phyloP scores from a whole-genome alignment of 1,140 invertebrate genomes.

The Leptonema lineaticorne region DNA sequence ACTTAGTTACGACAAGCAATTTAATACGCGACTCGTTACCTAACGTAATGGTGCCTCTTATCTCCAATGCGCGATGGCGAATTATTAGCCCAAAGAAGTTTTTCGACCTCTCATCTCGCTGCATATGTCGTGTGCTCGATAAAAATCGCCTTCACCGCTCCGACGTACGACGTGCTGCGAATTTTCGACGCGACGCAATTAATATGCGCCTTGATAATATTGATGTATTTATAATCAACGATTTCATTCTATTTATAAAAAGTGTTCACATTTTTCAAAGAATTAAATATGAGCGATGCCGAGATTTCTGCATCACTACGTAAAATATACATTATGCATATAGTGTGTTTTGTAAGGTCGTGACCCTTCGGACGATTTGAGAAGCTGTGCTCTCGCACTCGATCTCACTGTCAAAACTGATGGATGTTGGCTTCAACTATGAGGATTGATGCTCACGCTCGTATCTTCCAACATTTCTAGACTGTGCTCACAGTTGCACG shows the following conservation, averaged over 20 bases:
- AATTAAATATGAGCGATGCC: too few species aligned
- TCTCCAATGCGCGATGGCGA: neutral
- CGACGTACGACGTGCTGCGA: too few species aligned
- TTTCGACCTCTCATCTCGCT: slow-evolving; percentile 14
- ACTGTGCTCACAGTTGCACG: too few species aligned
- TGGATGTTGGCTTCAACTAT: neutral
- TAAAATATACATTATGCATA: neutral
- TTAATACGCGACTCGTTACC: slow-evolving; percentile 15
- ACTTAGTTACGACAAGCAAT: slow-evolving; percentile 24
- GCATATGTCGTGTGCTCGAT: too few species aligned
- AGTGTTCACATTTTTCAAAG: too few species aligned
- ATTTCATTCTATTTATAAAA: too few species aligned
- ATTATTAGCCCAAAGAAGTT: neutral
- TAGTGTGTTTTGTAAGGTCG: neutral
- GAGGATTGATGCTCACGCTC: neutral
- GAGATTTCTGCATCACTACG: too few species aligned
- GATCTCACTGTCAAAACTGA: neutral
- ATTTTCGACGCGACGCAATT: too few species aligned
- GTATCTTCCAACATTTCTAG: too few species aligned
- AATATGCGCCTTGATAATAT: too few species aligned
- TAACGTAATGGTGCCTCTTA: slow-evolving; percentile 7
- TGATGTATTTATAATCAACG: too few species aligned
- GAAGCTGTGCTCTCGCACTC: neutral
- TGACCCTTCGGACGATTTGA: neutral
- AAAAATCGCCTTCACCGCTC: neutral